Evolutionary conservation across 2,113 vertebrate genomes (phyloP), one percentile per base, ranked within the genome.

Genomic region (Muntiacus reevesi): DNA sequence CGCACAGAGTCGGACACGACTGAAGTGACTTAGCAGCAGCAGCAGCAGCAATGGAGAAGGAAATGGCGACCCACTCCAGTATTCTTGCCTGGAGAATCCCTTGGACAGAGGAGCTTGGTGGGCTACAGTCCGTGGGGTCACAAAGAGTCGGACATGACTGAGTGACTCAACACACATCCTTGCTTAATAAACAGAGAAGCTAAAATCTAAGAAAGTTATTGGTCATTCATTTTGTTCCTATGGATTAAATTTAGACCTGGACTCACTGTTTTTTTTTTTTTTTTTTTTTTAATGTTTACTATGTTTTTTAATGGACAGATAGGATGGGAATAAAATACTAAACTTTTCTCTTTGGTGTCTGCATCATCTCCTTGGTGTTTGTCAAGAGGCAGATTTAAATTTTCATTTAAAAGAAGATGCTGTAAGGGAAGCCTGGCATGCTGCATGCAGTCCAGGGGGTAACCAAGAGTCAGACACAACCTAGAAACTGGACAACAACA

Each of bases 361-460:
- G 11, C 57, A n/a, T 88, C 2, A 52, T 78, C 14, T 85, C 2
- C 84, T 71, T n/a, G 3, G 4, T 3, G 76, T 83, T 94, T 95
- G 36, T 97, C 57, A 67, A 87, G 16, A 12, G 36, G 3, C 2
- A 83, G 50, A 45, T 92, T 94, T 67, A 84, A 47, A 5, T 85
- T 94, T 71, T 94, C 10, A 64, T 74, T 97, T 97, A 86, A 83
- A 52, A 28, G 76, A 94, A 91, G 7, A 43, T 86, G 23, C 47
- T 76, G 23, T 76, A 23, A 76, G 71, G 40, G 12, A 76, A 76
- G 43, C 23, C 40, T 43, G 6, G 71, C 6, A 0, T 43, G 23
- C 71, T 76, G 6, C 40, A 76, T 76, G 12, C 40, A 76, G 71
- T 43, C 71, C 40, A 43, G 21, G 23, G 23, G 23, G 23, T 27